Conservation (phyloP, 1,140 invertebrate genomes). For the Drosophila teissieri region DNA sequence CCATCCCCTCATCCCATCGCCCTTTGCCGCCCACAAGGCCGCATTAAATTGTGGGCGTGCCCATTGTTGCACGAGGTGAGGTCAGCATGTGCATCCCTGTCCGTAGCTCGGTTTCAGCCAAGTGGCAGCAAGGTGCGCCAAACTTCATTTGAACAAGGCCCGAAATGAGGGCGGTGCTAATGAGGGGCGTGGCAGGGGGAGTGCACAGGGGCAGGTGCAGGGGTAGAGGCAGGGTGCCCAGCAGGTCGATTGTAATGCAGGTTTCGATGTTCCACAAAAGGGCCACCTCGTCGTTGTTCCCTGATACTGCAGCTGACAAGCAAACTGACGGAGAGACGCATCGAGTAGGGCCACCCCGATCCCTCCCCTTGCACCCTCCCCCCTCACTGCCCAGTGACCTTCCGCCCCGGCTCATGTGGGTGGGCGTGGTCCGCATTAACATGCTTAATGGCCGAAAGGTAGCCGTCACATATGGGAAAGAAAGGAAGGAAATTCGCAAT, state of each 20-base stretch:
- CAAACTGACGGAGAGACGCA: conserved; percentile 19
- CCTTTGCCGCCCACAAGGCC: conserved; percentile 1
- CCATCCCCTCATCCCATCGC: too few relatives aligned
- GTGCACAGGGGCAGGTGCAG: too few relatives aligned
- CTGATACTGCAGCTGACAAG: conserved; percentile 36
- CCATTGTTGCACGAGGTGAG: conserved; percentile 30
- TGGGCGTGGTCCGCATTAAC: conserved; percentile 36
- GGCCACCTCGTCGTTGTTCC: conserved; percentile 17
- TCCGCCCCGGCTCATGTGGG: conserved; percentile 1
- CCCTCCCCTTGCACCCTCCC: too few relatives aligned
- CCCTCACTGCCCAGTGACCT: not conserved
- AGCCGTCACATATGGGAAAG: not conserved
- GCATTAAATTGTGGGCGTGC: conserved; percentile 28
- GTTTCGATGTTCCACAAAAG: conserved; percentile 23
- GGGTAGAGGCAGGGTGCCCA: conserved; percentile 4
- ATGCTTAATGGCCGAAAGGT: conserved; percentile 19
- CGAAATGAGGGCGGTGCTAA: not conserved
- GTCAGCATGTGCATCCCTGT: conserved; percentile 25
- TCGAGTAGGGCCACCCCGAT: not conserved
- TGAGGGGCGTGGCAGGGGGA: not conserved
- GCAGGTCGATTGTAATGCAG: conserved; percentile 37
- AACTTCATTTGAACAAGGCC: conserved; percentile 19
- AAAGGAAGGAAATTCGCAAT: not conserved
- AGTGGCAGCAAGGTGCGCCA: conserved; percentile 30
- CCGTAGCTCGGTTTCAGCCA: conserved; percentile 25